These are phyloP conservation scores for Columbina picui DNA, from an alignment of 2,113 vertebrate genomes.

Conservation along the genomic window DNA sequence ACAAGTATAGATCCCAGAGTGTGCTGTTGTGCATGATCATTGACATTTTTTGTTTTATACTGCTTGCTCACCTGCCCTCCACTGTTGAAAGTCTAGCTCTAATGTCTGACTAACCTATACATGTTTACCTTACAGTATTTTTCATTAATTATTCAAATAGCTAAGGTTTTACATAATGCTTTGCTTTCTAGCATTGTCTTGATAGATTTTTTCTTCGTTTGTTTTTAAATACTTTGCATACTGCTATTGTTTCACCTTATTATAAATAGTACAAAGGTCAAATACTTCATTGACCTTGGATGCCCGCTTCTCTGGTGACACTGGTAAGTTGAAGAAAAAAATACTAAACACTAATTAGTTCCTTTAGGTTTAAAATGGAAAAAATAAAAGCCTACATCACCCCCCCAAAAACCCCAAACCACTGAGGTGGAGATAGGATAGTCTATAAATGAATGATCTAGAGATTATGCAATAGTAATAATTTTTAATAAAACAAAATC, in stretches of 20 bases:
- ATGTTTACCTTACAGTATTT: not conserved
- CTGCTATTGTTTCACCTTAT: not conserved
- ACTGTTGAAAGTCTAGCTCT: not conserved
- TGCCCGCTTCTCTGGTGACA: not conserved
- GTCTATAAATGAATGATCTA: not conserved
- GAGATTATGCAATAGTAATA: not conserved
- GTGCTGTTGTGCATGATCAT: not conserved
- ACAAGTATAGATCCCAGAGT: not conserved
- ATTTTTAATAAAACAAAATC: not conserved
- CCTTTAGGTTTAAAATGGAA: not conserved
- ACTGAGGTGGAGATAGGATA: not conserved
- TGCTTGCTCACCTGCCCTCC: not conserved
- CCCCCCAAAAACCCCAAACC: accelerated
- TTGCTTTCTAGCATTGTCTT: not conserved
- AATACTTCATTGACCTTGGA: not conserved
- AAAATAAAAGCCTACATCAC: not conserved
- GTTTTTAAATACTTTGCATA: not conserved
- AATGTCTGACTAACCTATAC: not conserved
- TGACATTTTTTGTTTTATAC: not conserved
- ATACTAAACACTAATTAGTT: not conserved
- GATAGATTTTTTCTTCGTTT: not conserved
- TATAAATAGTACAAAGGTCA: not conserved
- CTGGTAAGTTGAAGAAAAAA: not conserved
- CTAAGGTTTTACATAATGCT: not conserved
- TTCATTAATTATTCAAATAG: not conserved